Percentiles rank a stretch among this genome's conserved stretches.
Conservation (phyloP, 2,113 vertebrate genomes). For the Ellobius talpinus region DNA sequence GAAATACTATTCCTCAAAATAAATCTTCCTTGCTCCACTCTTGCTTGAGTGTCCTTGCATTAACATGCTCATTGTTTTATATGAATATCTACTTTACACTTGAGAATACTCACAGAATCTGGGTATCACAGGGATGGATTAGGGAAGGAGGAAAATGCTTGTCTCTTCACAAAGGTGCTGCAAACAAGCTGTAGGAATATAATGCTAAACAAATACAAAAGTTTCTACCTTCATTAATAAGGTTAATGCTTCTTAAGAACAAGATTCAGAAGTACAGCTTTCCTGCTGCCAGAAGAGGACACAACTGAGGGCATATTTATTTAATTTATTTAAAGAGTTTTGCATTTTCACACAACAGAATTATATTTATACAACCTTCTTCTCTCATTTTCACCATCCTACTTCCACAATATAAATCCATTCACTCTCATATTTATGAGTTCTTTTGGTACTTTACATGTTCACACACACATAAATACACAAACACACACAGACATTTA, state of each 20-base stretch:
- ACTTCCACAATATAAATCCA: not conserved
- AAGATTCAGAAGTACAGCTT: not conserved
- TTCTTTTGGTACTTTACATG: not conserved
- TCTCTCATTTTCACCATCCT: not conserved
- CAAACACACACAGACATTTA: not conserved
- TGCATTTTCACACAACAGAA: not conserved
- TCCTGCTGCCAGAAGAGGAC: rapidly evolving
- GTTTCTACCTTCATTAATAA: not conserved
- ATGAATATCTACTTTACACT: not conserved
- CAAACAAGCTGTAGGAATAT: not conserved
- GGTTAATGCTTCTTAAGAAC: not conserved
- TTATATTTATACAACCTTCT: not conserved
- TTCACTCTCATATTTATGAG: not conserved
- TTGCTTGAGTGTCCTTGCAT: not conserved
- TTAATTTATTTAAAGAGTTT: not conserved
- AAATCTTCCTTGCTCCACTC: not conserved
- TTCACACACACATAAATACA: not conserved
- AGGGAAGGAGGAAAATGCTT: not conserved
- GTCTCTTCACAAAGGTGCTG: not conserved
- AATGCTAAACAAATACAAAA: not conserved
- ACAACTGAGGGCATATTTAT: not conserved
- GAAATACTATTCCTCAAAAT: not conserved
- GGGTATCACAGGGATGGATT: not conserved
- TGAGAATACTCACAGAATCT: not conserved
- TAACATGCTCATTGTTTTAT: not conserved